Base-by-base conservation (phyloP, 2,888 invertebrate species). In the Lasius fuliginosus region DNA sequence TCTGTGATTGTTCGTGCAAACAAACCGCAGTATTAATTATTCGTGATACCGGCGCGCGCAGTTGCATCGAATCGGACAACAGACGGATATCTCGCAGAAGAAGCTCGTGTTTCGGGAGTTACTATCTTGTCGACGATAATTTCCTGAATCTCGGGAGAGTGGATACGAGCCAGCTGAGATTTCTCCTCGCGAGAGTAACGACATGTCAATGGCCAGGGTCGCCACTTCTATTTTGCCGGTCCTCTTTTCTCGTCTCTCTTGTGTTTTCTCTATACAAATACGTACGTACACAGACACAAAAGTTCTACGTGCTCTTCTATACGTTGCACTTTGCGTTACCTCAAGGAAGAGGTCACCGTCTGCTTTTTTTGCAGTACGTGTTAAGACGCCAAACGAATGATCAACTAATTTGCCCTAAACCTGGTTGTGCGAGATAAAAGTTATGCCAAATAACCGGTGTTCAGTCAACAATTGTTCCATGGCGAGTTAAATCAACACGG, bases 21-120 rank as follows among this genome's bases (percentile, higher is more conserved):
- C 92, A 92, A 91, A 92, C 89, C 91, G 86, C 90, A 85, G 89
- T 92, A 93, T 93, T 92, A 92, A 93, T 93, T 93, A 93, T 93
- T 93, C 92, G 91, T 90, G 85, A 92, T 92, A 90, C 90, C 85
- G 79, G 89, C 88, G 53, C 8, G n/a, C 53, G 8, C n/a, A 91
- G 91, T 89, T 88, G 85, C 86, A 85, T 83, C 81, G 82, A 84
- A 71, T 76, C 82, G 64, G 64, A 77, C 62, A 58, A 56, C 74
- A 83, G 86, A 73, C 46, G 73, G 58, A 71, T 81, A 73, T 73
- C 73, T 58, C 33, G 36, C 15, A n/a, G 64, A 69, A 84, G 73
- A 83, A 81, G 73, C 82, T 64, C 82, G 62, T 42, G 53, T 40
- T 62, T n/a, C 33, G 27, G 64, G 71, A 84, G 83, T 82, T 82